Evolutionary conservation across 1,140 invertebrate genomes (phyloP).

Genomic region (Lamellibrachia luymesi): DNA sequence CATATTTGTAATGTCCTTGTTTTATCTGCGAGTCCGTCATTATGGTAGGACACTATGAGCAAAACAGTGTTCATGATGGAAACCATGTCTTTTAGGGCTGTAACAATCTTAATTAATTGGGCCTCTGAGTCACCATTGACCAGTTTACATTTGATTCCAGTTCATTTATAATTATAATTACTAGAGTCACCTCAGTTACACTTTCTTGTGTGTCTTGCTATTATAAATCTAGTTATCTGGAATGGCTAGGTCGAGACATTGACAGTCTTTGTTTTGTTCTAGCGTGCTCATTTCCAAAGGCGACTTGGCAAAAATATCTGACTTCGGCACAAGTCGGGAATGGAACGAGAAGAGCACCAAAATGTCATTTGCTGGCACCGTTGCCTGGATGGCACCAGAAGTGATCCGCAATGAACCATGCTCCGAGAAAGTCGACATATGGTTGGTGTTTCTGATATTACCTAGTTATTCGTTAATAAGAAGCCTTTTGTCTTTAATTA

Average conservation of each 20-base stretch:
- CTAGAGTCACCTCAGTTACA: background rate
- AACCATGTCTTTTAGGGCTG: background rate
- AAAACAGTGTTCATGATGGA: background rate
- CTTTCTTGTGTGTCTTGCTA: background rate
- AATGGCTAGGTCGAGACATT: too few species aligned
- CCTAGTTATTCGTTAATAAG: background rate
- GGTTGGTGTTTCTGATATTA: conserved; percentile 60
- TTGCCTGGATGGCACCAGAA: conserved; percentile 99
- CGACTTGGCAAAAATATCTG: conserved; percentile 92
- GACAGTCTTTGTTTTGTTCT: conserved; percentile 46
- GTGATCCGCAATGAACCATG: conserved; percentile 94
- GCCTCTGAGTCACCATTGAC: background rate
- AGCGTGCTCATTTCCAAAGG: conserved; percentile 90
- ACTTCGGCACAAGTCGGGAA: conserved; percentile 93
- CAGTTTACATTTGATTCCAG: background rate
- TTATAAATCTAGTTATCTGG: too few species aligned
- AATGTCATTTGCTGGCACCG: conserved; percentile 94
- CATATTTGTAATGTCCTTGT: too few species aligned
- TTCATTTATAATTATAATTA: background rate
- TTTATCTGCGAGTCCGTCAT: background rate
- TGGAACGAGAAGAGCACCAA: conserved; percentile 91
- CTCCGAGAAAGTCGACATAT: conserved; percentile 95
- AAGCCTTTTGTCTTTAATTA: background rate
- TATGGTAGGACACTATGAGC: background rate
- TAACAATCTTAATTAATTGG: too few species aligned